A percentile compares a stretch with the other conserved stretches of the same genome.
Evolutionary conservation across 2,113 vertebrate genomes (phyloP).

Genomic region (Festucalex cinctus): DNA sequence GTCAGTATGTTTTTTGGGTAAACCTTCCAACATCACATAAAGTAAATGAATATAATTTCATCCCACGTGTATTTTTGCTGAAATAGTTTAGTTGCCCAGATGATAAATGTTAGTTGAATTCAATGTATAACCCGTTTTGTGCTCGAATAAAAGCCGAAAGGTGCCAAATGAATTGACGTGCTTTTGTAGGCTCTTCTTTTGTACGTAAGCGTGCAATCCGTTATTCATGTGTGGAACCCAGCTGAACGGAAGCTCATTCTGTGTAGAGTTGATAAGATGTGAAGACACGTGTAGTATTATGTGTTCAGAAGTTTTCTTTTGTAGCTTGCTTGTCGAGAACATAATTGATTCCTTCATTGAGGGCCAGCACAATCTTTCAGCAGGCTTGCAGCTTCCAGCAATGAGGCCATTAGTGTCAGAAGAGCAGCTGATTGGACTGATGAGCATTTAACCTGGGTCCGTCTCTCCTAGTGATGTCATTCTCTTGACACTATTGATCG

Average conservation of each 20-base stretch:
- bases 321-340: not conserved
- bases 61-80: not conserved
- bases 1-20: too few relatives aligned
- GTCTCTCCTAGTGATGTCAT: constrained; percentile 48
- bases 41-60: not conserved
- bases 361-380: not conserved
- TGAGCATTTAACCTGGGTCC: constrained; percentile 43
- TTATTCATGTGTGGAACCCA: constrained; percentile 1
- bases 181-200: constrained; percentile 6
- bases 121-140: constrained; percentile 25
- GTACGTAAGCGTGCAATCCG: not conserved
- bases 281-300: not conserved
- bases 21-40: not conserved
- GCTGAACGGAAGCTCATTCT: constrained; percentile 21
- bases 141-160: constrained; percentile 19
- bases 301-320: constrained; percentile 11
- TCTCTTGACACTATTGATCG: constrained; percentile 35
- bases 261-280: constrained; percentile 2
- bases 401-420: constrained; percentile 29
- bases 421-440: constrained; percentile 42
- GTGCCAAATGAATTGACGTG: not conserved
- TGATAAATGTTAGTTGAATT: constrained; percentile 14
- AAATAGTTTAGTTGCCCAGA: not conserved
- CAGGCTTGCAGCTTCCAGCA: constrained; percentile 12
- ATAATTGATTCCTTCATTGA: constrained; percentile 7